Conservation (phyloP, 2,113 vertebrate genomes). For the Patagioenas fasciata region DNA sequence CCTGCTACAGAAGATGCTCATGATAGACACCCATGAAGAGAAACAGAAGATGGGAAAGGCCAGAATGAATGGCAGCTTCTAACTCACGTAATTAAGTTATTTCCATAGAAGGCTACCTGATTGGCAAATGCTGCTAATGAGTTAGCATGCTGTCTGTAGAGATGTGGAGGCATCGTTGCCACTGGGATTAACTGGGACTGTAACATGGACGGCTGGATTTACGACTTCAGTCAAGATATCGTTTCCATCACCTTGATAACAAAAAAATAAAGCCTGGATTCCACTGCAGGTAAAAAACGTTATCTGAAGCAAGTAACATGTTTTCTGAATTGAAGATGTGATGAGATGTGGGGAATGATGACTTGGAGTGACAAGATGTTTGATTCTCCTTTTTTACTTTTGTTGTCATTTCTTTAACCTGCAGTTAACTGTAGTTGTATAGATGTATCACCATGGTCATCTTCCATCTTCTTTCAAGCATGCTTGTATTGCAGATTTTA, state of each 20-base stretch:
- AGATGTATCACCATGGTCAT: background rate
- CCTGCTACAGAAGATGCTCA: background rate
- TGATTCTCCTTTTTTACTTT: background rate
- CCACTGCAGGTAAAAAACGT: slow-evolving; percentile 79
- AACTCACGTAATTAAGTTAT: background rate
- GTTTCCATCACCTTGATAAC: slow-evolving; percentile 82
- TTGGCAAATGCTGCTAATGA: background rate
- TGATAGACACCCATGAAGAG: background rate
- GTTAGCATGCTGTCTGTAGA: background rate
- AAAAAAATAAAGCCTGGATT: slow-evolving; percentile 81
- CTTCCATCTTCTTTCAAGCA: background rate
- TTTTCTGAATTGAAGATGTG: background rate
- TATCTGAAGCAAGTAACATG: background rate
- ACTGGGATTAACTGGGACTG: slow-evolving; percentile 90
- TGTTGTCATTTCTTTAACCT: background rate
- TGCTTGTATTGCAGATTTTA: background rate
- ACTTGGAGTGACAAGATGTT: background rate
- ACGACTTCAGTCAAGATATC: slow-evolving; percentile 78
- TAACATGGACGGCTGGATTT: slow-evolving; percentile 77
- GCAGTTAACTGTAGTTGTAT: background rate
- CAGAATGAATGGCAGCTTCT: background rate
- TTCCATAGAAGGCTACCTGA: background rate
- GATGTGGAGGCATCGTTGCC: slow-evolving; percentile 81
- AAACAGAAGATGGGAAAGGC: background rate
- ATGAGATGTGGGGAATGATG: background rate